A percentile compares a stretch with the other conserved stretches of the same genome.
Evolutionary conservation across 2,888 invertebrate genomes (phyloP).

Genomic region (Phrixothrix hirtus): DNA sequence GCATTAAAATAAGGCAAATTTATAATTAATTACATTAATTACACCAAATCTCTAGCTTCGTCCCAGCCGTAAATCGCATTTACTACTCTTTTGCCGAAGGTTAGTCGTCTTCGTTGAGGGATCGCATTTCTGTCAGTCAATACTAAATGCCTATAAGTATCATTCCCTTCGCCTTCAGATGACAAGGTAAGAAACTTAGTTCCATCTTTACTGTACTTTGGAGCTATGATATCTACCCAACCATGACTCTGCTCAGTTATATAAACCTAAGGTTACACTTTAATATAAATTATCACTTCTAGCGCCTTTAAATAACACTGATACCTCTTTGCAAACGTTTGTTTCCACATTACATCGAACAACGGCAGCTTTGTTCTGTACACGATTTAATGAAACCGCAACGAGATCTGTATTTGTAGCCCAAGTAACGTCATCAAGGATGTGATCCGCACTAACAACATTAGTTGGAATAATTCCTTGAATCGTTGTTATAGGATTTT

Average conservation of each 20-base stretch:
- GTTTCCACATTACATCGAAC: conserved; percentile 23
- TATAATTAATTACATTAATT: too few relatives aligned
- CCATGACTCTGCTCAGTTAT: conserved; percentile 56
- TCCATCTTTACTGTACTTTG: conserved; percentile 60
- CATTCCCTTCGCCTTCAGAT: conserved; percentile 42
- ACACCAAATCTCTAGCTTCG: conserved; percentile 61
- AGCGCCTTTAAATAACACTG: too few relatives aligned
- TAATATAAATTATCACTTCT: too few relatives aligned
- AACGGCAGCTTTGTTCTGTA: conserved; percentile 71
- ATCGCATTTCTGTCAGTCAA: conserved; percentile 35
- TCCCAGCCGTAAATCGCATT: conserved; percentile 66
- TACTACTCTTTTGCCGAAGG: conserved; percentile 65
- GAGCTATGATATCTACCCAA: conserved; percentile 68
- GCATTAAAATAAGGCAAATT: conserved; percentile 1
- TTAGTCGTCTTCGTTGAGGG: conserved; percentile 55
- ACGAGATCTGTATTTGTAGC: conserved; percentile 66
- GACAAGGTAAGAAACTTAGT: conserved; percentile 41
- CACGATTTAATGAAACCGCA: conserved; percentile 82
- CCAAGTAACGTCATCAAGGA: conserved; percentile 76
- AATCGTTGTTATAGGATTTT: conserved; percentile 17
- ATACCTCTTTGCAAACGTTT: conserved; percentile 11
- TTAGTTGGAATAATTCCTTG: conserved; percentile 56
- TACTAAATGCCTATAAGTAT: conserved; percentile 47
- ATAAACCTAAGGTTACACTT: too few relatives aligned
- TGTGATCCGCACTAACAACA: conserved; percentile 64